Conservation (phyloP, 2,888 invertebrate species). For the Venusia cambrica region DNA sequence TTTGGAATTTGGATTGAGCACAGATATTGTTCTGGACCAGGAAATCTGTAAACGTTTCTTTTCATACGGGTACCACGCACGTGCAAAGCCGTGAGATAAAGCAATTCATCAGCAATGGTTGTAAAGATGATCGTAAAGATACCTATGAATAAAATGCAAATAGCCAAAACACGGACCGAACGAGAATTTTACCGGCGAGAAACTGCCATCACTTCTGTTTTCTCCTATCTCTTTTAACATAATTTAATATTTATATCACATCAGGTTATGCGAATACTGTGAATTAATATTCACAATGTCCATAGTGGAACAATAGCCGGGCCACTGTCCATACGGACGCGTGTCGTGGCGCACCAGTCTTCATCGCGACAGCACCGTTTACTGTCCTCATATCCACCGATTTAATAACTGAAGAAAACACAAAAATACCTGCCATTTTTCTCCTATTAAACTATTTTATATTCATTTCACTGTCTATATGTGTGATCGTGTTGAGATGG, state of each 20-base stretch:
- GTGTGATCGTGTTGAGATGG: constrained; percentile 32
- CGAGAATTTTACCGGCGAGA: too few relatives aligned
- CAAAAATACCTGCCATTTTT: not conserved
- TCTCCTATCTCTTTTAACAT: constrained; percentile 25
- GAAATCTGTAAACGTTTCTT: too few relatives aligned
- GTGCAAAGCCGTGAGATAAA: too few relatives aligned
- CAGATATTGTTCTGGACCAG: too few relatives aligned
- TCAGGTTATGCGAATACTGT: constrained; percentile 21
- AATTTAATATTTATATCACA: constrained; percentile 26
- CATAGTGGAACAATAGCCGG: constrained; percentile 55
- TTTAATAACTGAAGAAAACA: constrained; percentile 51
- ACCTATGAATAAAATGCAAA: not conserved
- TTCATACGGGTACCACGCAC: too few relatives aligned
- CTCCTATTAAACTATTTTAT: constrained; percentile 10
- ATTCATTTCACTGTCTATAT: constrained; percentile 33
- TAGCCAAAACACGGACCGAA: too few relatives aligned
- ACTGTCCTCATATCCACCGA: constrained; percentile 68
- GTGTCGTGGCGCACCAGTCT: constrained; percentile 55
- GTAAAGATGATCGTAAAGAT: too few relatives aligned
- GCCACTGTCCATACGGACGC: constrained; percentile 55
- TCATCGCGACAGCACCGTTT: constrained; percentile 68
- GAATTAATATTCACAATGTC: constrained; percentile 73
- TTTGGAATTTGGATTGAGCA: too few relatives aligned
- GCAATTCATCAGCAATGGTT: too few relatives aligned
- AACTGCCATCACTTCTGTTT: constrained; percentile 20